Evolutionary conservation across 1,140 invertebrate species (phyloP).

Genomic region (Scaptomyza montana): DNA sequence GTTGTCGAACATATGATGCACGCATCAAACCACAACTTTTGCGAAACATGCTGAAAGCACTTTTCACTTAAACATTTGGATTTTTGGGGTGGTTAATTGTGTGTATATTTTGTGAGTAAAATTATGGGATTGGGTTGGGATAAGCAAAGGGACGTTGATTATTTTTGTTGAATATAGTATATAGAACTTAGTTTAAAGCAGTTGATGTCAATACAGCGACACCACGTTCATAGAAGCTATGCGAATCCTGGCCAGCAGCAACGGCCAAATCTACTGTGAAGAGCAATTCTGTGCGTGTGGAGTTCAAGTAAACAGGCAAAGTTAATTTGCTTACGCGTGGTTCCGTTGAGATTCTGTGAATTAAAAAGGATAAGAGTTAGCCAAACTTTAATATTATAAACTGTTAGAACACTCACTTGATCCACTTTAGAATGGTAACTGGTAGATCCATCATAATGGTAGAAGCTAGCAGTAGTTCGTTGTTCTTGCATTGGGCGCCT

Average conservation of each 20-base stretch:
- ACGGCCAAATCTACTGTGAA: conserved; percentile 98
- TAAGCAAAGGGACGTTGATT: conserved; percentile 11
- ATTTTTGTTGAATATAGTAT: not conserved
- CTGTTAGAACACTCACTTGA: conserved; percentile 85
- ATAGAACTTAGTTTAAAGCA: conserved; percentile 89
- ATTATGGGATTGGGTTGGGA: not conserved
- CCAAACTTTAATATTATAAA: not conserved
- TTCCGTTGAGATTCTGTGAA: conserved; percentile 85
- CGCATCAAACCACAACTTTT: not conserved
- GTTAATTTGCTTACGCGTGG: conserved; percentile 89
- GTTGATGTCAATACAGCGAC: conserved; percentile 97
- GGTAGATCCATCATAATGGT: conserved; percentile 97
- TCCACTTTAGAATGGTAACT: conserved; percentile 94
- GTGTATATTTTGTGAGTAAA: conserved; percentile 31
- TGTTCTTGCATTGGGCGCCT: conserved; percentile 96
- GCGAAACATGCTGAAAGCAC: conserved; percentile 5
- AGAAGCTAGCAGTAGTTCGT: conserved; percentile 95
- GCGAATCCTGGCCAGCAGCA: conserved; percentile 92
- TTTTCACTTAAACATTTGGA: not conserved
- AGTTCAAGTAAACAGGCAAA: conserved; percentile 98
- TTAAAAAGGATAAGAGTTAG: conserved; percentile 3
- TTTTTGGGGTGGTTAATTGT: conserved; percentile 41
- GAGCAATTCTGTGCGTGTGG: conserved; percentile 95
- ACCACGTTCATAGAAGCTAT: conserved; percentile 98
- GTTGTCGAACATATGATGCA: not conserved